Evolutionary conservation across 2,888 invertebrate genomes (phyloP).

Genomic region (Octodonta nipae): DNA sequence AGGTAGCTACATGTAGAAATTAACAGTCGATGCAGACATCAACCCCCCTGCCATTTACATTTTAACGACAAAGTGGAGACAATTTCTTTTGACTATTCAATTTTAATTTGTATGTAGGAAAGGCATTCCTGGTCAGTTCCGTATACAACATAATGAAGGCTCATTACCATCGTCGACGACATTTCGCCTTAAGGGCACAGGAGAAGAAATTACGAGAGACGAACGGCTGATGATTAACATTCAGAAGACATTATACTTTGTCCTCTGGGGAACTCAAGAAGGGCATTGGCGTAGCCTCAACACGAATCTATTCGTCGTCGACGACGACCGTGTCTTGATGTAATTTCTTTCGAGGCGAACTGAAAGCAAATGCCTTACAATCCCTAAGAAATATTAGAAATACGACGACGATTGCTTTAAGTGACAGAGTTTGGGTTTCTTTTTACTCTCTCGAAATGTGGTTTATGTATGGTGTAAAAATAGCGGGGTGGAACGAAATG

Average conservation of each 20-base stretch:
- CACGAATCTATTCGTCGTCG: too few relatives aligned
- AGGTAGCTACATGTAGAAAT: constrained; percentile 5
- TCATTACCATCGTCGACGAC: constrained; percentile 13
- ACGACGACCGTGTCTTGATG: too few relatives aligned
- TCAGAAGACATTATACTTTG: constrained; percentile 20
- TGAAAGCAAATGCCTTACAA: too few relatives aligned
- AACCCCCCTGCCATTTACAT: constrained; percentile 9
- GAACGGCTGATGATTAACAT: constrained; percentile 19
- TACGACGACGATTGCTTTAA: too few relatives aligned
- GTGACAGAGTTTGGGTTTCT: too few relatives aligned
- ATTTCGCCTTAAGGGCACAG: constrained; percentile 10
- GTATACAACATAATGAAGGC: constrained; percentile 13
- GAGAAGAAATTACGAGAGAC: constrained; percentile 14
- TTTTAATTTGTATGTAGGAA: constrained; percentile 13
- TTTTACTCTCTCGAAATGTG: too few relatives aligned
- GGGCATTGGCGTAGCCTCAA: too few relatives aligned
- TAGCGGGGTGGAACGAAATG: too few relatives aligned
- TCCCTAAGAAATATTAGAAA: too few relatives aligned
- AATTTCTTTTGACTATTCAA: constrained; percentile 11
- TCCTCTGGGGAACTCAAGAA: constrained; percentile 1
- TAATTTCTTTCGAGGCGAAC: too few relatives aligned
- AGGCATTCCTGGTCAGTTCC: constrained; percentile 11
- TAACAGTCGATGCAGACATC: constrained; percentile 7
- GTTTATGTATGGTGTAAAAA: too few relatives aligned
- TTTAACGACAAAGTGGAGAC: constrained; percentile 9